Evolutionary conservation across 2,113 vertebrate genomes (phyloP).

Genomic region (Proteles cristata): DNA sequence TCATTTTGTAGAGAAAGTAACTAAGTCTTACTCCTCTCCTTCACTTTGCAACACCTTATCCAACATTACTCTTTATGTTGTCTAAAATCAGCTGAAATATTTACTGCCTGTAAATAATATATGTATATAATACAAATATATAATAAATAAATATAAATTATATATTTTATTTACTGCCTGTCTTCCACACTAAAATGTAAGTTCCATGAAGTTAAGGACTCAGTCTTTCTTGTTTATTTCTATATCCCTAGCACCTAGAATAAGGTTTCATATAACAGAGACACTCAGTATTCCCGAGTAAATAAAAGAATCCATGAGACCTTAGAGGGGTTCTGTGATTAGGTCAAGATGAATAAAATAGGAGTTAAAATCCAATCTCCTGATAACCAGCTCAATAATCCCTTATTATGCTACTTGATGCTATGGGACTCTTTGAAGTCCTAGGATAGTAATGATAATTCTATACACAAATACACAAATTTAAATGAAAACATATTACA

Average conservation of each 20-base stretch:
- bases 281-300: neutral
- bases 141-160: neutral
- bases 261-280: neutral
- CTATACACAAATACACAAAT: neutral
- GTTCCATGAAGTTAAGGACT: neutral
- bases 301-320: neutral
- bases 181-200: neutral
- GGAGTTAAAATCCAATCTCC: neutral
- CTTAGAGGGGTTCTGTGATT: neutral
- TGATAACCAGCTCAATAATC: neutral
- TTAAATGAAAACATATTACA: neutral
- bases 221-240: neutral
- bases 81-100: neutral
- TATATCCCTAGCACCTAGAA: neutral
- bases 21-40: neutral
- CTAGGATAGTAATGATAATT: neutral
- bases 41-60: neutral
- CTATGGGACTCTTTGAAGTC: neutral
- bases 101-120: neutral
- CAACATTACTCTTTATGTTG: neutral
- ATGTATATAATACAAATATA: neutral
- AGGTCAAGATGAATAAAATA: neutral
- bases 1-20: neutral
- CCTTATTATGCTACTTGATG: neutral
- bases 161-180: neutral